Percentiles rank a stretch among this genome's conserved stretches.
Evolutionary conservation across 23 tunicate genomes (phyloP).

Genomic region (Halocynthia roretzi): DNA sequence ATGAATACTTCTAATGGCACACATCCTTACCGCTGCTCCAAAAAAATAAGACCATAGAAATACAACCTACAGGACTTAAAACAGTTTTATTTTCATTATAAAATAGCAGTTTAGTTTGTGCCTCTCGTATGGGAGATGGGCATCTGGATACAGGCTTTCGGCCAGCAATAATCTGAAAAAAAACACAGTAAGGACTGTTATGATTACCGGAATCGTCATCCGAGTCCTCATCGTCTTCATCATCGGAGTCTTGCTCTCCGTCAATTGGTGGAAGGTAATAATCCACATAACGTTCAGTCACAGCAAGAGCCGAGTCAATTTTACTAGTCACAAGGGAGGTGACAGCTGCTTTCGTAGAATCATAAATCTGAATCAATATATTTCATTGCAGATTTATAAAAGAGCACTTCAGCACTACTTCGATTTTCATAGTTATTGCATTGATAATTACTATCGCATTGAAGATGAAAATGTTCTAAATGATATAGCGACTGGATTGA

Average conservation of each 20-base stretch:
- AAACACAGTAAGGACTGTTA: not conserved
- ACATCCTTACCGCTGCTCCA: too few species aligned
- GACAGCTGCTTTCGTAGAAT: constrained; percentile 30
- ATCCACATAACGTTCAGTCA: constrained; percentile 63
- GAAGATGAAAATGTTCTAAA: too few species aligned
- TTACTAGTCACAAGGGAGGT: constrained; percentile 27
- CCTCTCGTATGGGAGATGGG: not conserved
- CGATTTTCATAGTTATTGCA: too few species aligned
- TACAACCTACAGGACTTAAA: too few species aligned
- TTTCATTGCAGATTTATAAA: too few species aligned
- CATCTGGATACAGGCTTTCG: not conserved
- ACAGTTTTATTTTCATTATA: constrained; percentile 3
- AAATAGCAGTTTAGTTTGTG: too few species aligned
- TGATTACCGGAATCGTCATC: constrained; percentile 17
- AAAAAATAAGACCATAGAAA: too few species aligned
- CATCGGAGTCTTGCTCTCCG: constrained; percentile 3
- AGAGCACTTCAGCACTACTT: too few species aligned
- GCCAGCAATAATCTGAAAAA: not conserved
- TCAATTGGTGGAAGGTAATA: constrained; percentile 58
- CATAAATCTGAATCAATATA: constrained; percentile 30
- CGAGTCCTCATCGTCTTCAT: constrained; percentile 15
- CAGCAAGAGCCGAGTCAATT: constrained; percentile 45
- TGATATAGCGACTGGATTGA: too few species aligned
- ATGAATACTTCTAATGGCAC: too few species aligned
- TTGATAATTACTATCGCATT: too few species aligned